These are phyloP conservation scores for Barnardius zonarius DNA, from an alignment of 2,113 vertebrate species.

Conservation along the genomic window DNA sequence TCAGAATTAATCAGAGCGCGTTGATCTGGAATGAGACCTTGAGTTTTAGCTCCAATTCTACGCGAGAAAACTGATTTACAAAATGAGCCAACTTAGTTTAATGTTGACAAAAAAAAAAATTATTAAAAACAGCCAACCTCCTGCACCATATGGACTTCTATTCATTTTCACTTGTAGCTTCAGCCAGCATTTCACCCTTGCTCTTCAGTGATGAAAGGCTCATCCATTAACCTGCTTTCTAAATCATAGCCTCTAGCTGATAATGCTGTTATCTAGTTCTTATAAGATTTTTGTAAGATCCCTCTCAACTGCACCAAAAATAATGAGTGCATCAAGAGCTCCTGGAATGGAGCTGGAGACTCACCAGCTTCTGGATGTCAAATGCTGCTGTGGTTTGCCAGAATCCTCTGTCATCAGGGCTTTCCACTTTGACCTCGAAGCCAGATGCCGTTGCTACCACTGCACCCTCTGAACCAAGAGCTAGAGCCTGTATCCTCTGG, in stretches of 20 bases:
- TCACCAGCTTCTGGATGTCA: slow-evolving; percentile 85
- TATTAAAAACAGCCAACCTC: slow-evolving; percentile 35
- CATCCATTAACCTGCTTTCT: neutral
- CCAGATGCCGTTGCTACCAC: slow-evolving; percentile 80
- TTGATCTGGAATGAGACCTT: slow-evolving; percentile 39
- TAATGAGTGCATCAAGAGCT: neutral
- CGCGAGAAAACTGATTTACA: slow-evolving; percentile 30
- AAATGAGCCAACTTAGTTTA: slow-evolving; percentile 58
- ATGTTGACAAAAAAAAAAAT: slow-evolving; percentile 40
- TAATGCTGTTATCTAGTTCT: neutral
- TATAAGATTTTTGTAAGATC: neutral
- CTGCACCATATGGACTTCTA: slow-evolving; percentile 32
- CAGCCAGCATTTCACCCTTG: slow-evolving; percentile 49
- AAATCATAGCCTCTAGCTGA: neutral
- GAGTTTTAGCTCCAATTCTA: slow-evolving; percentile 40
- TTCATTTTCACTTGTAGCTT: slow-evolving; percentile 30
- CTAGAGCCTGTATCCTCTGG: slow-evolving; percentile 80
- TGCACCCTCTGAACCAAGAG: slow-evolving; percentile 75
- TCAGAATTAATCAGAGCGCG: slow-evolving; percentile 1
- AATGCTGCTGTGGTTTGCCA: slow-evolving; percentile 80
- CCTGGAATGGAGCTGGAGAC: slow-evolving; percentile 28
- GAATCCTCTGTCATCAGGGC: slow-evolving; percentile 79
- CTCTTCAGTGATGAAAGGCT: neutral
- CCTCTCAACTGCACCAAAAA: neutral
- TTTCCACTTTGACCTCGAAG: slow-evolving; percentile 80